A percentile compares a stretch with the other conserved stretches of the same genome.
Conservation (phyloP, 2,888 invertebrate genomes). For the Autographa gamma region DNA sequence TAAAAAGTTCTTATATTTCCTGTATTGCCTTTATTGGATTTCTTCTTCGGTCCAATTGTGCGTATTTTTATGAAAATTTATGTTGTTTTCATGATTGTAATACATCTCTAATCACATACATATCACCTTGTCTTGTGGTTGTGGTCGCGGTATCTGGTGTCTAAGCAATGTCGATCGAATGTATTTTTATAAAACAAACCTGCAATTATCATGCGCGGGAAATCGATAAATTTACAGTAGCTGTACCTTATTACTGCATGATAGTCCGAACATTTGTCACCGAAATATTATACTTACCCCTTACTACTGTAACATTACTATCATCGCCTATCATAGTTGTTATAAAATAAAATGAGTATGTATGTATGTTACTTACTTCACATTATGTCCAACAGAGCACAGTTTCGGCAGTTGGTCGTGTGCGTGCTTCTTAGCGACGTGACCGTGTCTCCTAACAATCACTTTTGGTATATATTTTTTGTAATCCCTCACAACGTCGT, state of each 20-base stretch:
- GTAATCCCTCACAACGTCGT: constrained; percentile 93
- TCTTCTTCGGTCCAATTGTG: background rate
- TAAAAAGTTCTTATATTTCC: constrained; percentile 1
- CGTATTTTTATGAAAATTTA: background rate
- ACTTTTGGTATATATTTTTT: constrained; percentile 95
- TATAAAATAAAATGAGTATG: constrained; percentile 14
- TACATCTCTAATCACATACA: background rate
- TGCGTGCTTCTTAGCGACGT: constrained; percentile 93
- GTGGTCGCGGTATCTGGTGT: background rate
- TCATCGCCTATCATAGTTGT: constrained; percentile 8
- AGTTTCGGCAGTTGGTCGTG: constrained; percentile 88
- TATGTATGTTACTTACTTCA: constrained; percentile 82
- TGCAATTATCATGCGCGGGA: background rate
- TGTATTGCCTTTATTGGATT: background rate
- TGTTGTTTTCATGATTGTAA: background rate
- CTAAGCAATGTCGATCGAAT: background rate
- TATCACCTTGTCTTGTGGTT: background rate
- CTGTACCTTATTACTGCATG: too few relatives aligned
- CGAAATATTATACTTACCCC: background rate
- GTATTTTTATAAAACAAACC: background rate
- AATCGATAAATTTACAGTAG: background rate
- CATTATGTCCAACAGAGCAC: constrained; percentile 89
- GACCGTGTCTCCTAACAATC: constrained; percentile 92
- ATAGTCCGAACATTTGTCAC: background rate
- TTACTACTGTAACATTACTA: background rate